Base-by-base conservation (phyloP, 2,797 vertebrate species). In the Podargus strigoides region DNA sequence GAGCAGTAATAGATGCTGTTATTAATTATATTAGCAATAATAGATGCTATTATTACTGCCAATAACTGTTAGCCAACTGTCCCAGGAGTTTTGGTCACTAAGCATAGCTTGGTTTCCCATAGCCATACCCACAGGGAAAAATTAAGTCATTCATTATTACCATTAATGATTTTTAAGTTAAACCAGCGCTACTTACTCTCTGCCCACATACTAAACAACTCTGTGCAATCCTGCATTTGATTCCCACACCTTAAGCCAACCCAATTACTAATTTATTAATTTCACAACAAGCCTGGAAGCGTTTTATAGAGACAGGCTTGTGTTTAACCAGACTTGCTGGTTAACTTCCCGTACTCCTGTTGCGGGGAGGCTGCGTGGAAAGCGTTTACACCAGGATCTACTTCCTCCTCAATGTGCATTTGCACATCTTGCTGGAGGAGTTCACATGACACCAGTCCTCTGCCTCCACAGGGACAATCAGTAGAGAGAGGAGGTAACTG, bases 231-330 rank as follows among this genome's bases (percentile, higher is more conserved):
- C 77, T 15, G 55, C 44, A 3, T 19, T 85, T 12, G 27, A 90
- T 89, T 77, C 72, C 93, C 90, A 93, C 67, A 60, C 0, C 0
- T 76, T 22, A 87, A 87, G 74, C 47, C 74, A 76, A 79, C 30
- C 30, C 86, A 79, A 77, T 85, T 77, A 87, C 67, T 74, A 76
- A 89, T 89, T 79, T 59, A 79, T 81, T 91, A 64, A 90, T 89
- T 95, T 89, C 93, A 63, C 89, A 89, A 80, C 5, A 0, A 77
- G 94, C 87, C 92, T 77, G 85, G 66, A 68, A 87, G 87, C 2
- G 84, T 83, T 93, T 93, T 80, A 36, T 20, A 66, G 53, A 81
- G 46, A 42, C 42, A 28, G 67, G 34, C 14, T 23, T 7, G 39
- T 26, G 77, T 16, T 84, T 34, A 86, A 75, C 46, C 66, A 75